Evolutionary conservation across 2,113 vertebrate genomes (phyloP).

Genomic region (Cynoglossus semilaevis): DNA sequence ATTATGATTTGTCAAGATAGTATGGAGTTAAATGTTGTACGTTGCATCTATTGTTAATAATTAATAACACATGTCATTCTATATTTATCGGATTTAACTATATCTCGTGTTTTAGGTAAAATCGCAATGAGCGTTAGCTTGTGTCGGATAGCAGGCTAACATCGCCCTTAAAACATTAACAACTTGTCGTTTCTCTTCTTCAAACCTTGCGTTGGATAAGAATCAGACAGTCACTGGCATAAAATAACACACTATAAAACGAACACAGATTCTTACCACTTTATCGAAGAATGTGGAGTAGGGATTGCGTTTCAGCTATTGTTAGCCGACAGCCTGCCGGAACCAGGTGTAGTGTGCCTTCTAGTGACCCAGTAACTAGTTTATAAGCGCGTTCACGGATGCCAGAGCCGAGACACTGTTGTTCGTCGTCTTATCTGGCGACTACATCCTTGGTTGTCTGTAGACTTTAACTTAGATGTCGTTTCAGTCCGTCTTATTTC

Average conservation of each 20-base stretch:
- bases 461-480: no score
- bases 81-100: no score
- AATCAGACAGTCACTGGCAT: accelerated
- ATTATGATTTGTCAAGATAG: no score
- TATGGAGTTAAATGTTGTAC: neutral
- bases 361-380: no score
- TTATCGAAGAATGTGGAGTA: slow-evolving; percentile 6
- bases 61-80: no score
- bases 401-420: no score
- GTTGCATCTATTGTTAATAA: no score
- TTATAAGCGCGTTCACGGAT: no score
- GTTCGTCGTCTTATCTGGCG: no score
- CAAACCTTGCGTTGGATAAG: neutral
- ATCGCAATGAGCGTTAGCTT: slow-evolving; percentile 15
- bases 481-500: no score
- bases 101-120: neutral
- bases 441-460: no score
- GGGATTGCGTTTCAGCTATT: slow-evolving; percentile 34
- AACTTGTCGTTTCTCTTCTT: neutral
- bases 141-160: slow-evolving; percentile 31
- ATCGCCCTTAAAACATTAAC: neutral
- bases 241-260: accelerated
- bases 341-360: slow-evolving; percentile 31
- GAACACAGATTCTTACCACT: slow-evolving; percentile 51
- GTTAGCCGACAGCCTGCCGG: slow-evolving; percentile 44